A percentile compares a stretch with the other conserved stretches of the same genome.
Evolutionary conservation across 2,113 vertebrate species (phyloP).

Genomic region (Leuciscus idus): DNA sequence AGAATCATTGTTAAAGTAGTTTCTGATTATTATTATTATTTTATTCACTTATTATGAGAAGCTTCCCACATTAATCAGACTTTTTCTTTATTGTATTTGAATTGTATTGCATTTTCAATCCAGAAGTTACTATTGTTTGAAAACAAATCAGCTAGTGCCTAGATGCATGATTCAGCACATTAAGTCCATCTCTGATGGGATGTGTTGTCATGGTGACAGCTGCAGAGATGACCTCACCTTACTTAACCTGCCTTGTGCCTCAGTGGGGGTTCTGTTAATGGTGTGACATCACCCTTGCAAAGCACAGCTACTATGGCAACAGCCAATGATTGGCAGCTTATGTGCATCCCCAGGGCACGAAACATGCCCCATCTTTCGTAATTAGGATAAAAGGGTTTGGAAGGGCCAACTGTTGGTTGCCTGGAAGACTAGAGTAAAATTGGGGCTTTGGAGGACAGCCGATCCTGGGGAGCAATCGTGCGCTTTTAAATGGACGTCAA

Average conservation of each 20-base stretch:
- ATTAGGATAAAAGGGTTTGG: not conserved
- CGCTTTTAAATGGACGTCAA: not conserved
- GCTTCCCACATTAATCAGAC: not conserved
- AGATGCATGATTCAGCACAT: slow-evolving; percentile 48
- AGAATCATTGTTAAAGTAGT: not conserved
- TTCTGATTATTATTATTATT: not conserved
- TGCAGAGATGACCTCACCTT: slow-evolving; percentile 57
- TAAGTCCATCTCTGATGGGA: slow-evolving; percentile 24
- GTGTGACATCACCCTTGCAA: slow-evolving; percentile 51
- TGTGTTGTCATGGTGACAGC: slow-evolving; percentile 50
- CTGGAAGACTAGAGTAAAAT: not conserved
- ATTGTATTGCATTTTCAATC: not conserved
- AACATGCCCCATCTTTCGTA: slow-evolving; percentile 26
- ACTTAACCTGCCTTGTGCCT: slow-evolving; percentile 44
- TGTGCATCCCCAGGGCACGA: not conserved
- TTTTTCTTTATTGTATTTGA: not conserved
- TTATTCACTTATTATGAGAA: not conserved
- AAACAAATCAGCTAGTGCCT: slow-evolving; percentile 6
- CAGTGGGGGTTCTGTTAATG: slow-evolving; percentile 45
- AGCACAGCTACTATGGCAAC: slow-evolving; percentile 47
- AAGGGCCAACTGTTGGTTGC: slow-evolving; percentile 1
- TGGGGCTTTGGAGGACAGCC: not conserved
- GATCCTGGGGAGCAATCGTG: not conserved
- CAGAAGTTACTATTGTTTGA: slow-evolving; percentile 13
- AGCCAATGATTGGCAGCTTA: slow-evolving; percentile 33